phyloP scores from a whole-genome alignment of 2,888 invertebrate species.

The Hirtodrosophila cameraria region DNA sequence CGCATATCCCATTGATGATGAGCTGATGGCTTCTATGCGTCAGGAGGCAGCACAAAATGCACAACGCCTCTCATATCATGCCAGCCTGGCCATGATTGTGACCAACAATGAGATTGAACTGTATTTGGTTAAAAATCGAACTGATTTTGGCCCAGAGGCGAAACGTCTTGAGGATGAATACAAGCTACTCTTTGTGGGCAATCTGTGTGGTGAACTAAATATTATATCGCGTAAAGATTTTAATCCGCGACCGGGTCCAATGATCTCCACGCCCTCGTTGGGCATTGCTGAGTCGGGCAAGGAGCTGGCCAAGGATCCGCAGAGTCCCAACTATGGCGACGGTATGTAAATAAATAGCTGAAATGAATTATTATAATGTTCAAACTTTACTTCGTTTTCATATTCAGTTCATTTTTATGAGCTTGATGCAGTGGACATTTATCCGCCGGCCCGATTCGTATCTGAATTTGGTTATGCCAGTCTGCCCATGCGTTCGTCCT shows the following conservation, averaged over 20 bases:
- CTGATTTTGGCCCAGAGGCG: constrained; percentile 85
- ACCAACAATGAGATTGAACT: constrained; percentile 98
- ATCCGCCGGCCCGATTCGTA: constrained; percentile 92
- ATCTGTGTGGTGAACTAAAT: constrained; percentile 87
- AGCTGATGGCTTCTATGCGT: constrained; percentile 89
- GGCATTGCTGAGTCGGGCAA: constrained; percentile 90
- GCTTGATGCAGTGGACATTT: constrained; percentile 90
- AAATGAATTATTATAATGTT: no score
- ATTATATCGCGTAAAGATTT: constrained; percentile 74
- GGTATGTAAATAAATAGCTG: constrained; percentile 85
- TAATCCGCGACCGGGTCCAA: constrained; percentile 82
- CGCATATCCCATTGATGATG: constrained; percentile 92
- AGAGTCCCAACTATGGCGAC: constrained; percentile 93
- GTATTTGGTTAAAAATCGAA: constrained; percentile 92
- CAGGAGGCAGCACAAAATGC: constrained; percentile 93
- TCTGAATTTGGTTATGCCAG: constrained; percentile 99
- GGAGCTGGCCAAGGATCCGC: constrained; percentile 91
- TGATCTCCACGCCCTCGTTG: constrained; percentile 96
- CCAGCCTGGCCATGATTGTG: constrained; percentile 94
- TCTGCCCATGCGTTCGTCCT: constrained; percentile 90
- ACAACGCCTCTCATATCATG: constrained; percentile 91
- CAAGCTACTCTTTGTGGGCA: constrained; percentile 91
- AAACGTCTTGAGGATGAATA: constrained; percentile 90
- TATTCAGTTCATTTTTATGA: constrained; percentile 93
- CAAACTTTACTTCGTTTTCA: not conserved